phyloP scores from a whole-genome alignment of 2,797 vertebrate species.

The Okamejei kenojei region DNA sequence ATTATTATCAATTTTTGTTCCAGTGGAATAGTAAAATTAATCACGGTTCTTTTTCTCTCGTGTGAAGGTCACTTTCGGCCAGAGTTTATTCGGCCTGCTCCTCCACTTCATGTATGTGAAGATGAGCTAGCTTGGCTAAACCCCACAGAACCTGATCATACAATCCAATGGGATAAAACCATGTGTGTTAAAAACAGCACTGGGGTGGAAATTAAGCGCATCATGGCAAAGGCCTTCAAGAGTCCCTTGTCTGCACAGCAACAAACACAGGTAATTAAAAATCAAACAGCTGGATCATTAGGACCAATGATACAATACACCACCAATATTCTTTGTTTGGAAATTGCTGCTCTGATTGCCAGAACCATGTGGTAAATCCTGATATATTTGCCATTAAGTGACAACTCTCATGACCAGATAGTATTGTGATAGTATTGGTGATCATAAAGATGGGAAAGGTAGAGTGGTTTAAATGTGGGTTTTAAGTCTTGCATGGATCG shows the following conservation, averaged over 20 bases:
- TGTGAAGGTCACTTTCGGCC: conserved; percentile 87
- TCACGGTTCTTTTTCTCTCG: background rate
- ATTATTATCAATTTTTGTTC: background rate
- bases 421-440: no score
- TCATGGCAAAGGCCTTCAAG: conserved; percentile 98
- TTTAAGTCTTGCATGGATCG: no score
- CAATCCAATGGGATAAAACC: conserved; percentile 88
- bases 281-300: background rate
- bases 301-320: background rate
- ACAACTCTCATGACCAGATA: background rate
- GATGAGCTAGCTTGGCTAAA: conserved; percentile 93
- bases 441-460: background rate
- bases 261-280: conserved; percentile 76
- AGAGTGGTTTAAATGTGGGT: background rate
- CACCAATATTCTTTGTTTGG: background rate
- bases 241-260: conserved; percentile 89
- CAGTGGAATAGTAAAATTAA: background rate
- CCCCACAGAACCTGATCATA: conserved; percentile 86
- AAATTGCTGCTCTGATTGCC: background rate
- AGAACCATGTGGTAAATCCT: background rate
- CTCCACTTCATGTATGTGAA: conserved; percentile 88
- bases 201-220: conserved; percentile 88
- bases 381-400: background rate
- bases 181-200: conserved; percentile 96
- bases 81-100: conserved; percentile 88